A percentile compares a stretch with the other conserved stretches of the same genome.
Evolutionary conservation across 2,888 invertebrate species (phyloP).

Genomic region (Zelleria hepariella): DNA sequence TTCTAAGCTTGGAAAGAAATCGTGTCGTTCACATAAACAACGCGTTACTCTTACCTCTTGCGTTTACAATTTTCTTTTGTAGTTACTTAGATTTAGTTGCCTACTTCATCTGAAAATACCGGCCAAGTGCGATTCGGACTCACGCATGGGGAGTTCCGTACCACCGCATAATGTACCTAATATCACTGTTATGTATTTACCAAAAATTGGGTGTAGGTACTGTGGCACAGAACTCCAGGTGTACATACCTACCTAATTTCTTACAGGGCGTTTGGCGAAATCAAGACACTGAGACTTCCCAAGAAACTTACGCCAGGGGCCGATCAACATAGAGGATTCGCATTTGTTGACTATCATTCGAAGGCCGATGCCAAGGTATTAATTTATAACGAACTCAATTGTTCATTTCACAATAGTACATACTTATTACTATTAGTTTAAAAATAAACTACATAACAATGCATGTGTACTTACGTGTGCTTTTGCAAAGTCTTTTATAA

Average conservation of each 20-base stretch:
- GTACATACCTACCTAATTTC: not conserved
- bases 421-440: no score
- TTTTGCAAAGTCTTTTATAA: not conserved
- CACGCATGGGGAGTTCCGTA: no score
- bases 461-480: no score
- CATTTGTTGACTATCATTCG: slow-evolving; percentile 93
- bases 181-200: no score
- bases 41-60: not conserved
- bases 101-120: no score
- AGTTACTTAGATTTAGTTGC: not conserved
- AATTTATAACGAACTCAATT: not conserved
- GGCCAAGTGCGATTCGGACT: no score
- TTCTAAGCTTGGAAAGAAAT: not conserved
- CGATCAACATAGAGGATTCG: slow-evolving; percentile 94
- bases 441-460: not conserved
- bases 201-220: not conserved
- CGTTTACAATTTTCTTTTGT: not conserved
- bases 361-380: slow-evolving; percentile 92
- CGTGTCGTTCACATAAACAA: not conserved
- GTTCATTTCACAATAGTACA: not conserved
- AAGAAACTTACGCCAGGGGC: slow-evolving; percentile 85
- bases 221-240: not conserved
- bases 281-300: slow-evolving; percentile 91
- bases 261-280: slow-evolving; percentile 90
- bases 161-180: no score